phyloP scores from a whole-genome alignment of 2,113 vertebrate genomes.

The Rostratula benghalensis region DNA sequence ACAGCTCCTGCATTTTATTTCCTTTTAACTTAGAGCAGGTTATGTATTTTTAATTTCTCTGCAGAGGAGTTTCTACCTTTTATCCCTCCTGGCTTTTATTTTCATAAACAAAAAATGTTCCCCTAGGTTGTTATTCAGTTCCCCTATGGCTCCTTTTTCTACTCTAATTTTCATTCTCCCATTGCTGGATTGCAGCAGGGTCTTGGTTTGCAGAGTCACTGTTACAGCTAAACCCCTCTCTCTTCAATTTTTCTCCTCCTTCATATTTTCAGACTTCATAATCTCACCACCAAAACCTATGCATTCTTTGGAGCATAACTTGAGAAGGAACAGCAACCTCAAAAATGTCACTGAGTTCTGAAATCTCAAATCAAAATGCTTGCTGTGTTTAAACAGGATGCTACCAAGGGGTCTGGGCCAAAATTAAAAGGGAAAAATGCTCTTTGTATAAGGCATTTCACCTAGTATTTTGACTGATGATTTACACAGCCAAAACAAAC shows the following conservation, averaged over 20 bases:
- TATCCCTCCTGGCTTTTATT: not conserved
- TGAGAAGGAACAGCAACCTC: conserved; percentile 16
- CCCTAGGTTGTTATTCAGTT: not conserved
- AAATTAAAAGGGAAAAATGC: not conserved
- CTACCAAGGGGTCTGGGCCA: not conserved
- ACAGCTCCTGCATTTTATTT: not conserved
- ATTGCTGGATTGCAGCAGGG: not conserved
- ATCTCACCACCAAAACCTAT: not conserved
- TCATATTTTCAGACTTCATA: not conserved
- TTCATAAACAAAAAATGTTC: not conserved
- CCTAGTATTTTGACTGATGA: not conserved
- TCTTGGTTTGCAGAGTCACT: not conserved
- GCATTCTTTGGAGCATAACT: not conserved
- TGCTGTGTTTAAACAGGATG: not conserved
- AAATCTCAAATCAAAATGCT: not conserved
- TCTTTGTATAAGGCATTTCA: not conserved
- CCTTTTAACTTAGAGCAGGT: not conserved
- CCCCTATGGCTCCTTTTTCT: not conserved
- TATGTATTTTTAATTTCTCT: not conserved
- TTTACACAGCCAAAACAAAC: not conserved
- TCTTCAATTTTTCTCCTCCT: not conserved
- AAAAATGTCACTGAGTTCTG: conserved; percentile 17
- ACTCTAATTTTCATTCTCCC: not conserved
- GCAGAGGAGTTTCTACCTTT: not conserved
- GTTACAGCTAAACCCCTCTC: not conserved